Conservation (phyloP, 1,140 invertebrate genomes). For the Colletes latitarsis region DNA sequence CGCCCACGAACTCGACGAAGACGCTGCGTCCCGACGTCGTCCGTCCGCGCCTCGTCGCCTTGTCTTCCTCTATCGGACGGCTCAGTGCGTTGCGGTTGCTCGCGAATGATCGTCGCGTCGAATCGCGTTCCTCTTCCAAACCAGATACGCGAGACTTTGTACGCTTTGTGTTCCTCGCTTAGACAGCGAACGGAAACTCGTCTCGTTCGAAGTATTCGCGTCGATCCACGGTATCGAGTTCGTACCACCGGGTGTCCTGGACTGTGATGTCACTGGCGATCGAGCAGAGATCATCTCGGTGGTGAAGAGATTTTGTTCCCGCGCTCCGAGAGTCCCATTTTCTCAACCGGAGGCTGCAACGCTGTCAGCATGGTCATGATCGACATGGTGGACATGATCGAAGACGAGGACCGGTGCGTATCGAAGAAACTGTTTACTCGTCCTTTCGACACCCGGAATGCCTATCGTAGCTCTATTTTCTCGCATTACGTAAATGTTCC, state of each 20-base stretch:
- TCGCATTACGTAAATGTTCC: slow-evolving; percentile 39
- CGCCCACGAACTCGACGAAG: slow-evolving; percentile 40
- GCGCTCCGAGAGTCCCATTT: too few species aligned
- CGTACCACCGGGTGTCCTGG: too few species aligned
- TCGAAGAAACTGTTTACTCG: neutral
- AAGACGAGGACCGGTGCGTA: slow-evolving; percentile 78
- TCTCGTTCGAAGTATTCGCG: too few species aligned
- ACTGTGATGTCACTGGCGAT: neutral
- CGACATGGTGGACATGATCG: slow-evolving; percentile 78
- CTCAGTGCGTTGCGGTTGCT: slow-evolving; percentile 52
- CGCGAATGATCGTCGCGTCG: slow-evolving; percentile 21
- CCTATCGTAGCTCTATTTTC: neutral
- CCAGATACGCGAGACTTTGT: neutral
- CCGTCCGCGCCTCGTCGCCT: slow-evolving; percentile 24
- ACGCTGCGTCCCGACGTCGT: slow-evolving; percentile 31
- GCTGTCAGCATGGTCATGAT: slow-evolving; percentile 77
- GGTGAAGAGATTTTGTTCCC: neutral
- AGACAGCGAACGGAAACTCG: too few species aligned
- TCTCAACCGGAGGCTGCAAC: neutral
- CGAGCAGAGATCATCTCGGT: neutral
- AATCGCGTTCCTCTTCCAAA: slow-evolving; percentile 4
- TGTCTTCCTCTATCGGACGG: slow-evolving; percentile 34
- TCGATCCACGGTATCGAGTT: too few species aligned
- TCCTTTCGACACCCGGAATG: neutral
- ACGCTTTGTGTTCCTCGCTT: too few species aligned